These are phyloP conservation scores for Stegostoma tigrinum DNA, from an alignment of 2,113 vertebrate genomes.

Conservation along the genomic window DNA sequence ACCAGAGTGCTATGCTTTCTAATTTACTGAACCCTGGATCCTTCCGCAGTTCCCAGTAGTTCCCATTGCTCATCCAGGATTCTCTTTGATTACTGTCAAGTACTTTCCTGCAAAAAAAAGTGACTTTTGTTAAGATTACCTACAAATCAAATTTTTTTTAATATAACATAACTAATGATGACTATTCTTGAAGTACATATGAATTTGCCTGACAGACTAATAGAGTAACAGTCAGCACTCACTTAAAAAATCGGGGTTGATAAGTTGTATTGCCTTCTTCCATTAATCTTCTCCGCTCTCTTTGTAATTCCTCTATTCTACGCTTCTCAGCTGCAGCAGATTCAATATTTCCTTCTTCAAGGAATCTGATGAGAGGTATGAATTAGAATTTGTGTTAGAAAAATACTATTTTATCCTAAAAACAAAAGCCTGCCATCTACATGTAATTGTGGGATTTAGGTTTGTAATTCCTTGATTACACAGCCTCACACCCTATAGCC, in stretches of 20 bases:
- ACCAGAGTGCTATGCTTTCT: conserved; percentile 85
- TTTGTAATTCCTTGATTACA: too few relatives aligned
- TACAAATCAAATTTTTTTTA: background rate
- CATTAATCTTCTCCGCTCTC: conserved; percentile 75
- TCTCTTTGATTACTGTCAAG: conserved; percentile 86
- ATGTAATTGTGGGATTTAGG: too few relatives aligned
- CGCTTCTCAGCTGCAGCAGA: conserved; percentile 82
- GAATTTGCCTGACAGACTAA: background rate
- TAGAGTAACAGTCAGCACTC: conserved; percentile 45
- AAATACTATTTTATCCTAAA: too few relatives aligned
- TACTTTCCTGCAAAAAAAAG: conserved; percentile 72
- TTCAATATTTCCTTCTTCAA: conserved; percentile 91
- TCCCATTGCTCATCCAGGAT: conserved; percentile 90
- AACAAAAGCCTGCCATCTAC: too few relatives aligned
- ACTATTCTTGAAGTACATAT: background rate
- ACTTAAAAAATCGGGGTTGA: conserved; percentile 93
- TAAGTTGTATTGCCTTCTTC: conserved; percentile 86
- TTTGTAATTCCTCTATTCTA: conserved; percentile 90
- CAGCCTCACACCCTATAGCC: too few relatives aligned
- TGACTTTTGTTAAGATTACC: background rate
- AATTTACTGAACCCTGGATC: conserved; percentile 94
- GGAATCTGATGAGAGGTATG: conserved; percentile 50
- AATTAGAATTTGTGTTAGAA: background rate
- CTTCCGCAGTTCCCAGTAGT: conserved; percentile 93
- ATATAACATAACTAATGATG: background rate